Evolutionary conservation across 2,888 invertebrate species (phyloP), one percentile per base, ranked within the genome.

Genomic region (Phoronis australis): DNA sequence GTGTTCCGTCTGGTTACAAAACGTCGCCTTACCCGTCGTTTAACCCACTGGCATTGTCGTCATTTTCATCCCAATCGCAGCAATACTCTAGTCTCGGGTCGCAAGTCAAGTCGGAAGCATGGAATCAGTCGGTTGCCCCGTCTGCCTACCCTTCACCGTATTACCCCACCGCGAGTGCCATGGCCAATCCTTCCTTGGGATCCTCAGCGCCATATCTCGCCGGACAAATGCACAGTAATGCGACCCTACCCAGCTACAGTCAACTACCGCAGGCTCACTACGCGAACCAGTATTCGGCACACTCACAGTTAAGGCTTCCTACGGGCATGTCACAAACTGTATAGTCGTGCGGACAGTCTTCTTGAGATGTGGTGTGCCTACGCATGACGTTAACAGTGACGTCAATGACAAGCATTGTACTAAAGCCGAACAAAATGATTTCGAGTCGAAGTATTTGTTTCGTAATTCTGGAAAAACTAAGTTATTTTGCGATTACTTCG

Each of bases 31-130:
- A 68, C 48, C 62, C 63, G 2, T 46, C 63, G 1, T 59, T 65
- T 15, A 62, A 62, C 47, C 61, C 64, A 1, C 55, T 66, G 12
- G 57, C 59, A 1, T 49, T 65, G 1, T 55, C 64, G 1, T 51
- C 62, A 0, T 56, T 63, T 39, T 56, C 66, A 3, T 47, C 60
- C 15, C 64, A 65, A 27, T 49, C 61, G 4, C 66, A 67, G 51
- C 65, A 63, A 47, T n/a, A n/a, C n/a, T n/a, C n/a, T n/a, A n/a
- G n/a, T n/a, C 61, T 64, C 43, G 59, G 60, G 35, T 52, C 61
- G 4, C 15, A 24, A 18, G 47, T 52, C 5, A 63, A 65, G 51
- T 42, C 59, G n/a, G 64, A 64, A 35, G 44, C 56, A 9, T 63
- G 63, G 63, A 53, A 45, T n/a, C 37, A 53, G 4, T 50, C 47